Evolutionary conservation across 2,797 vertebrate genomes (phyloP), one percentile per base, ranked within the genome.

Genomic region (Argya squamiceps): DNA sequence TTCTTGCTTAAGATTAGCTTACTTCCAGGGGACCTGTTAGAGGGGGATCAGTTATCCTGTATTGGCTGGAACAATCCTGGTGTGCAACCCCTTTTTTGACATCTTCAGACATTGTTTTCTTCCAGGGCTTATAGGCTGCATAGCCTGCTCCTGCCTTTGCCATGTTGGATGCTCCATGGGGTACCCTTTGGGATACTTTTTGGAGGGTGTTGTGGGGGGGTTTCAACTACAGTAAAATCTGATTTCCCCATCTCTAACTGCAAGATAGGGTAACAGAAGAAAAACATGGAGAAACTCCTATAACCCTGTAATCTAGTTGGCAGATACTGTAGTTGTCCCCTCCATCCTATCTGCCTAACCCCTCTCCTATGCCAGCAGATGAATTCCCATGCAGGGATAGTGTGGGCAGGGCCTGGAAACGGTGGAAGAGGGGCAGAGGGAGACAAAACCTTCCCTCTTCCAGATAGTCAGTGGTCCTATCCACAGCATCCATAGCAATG

Each of bases 101-200:
- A 15, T 73, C 44, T 69, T 73, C 47, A 44, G 47, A 37, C 9
- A 15, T 50, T 17, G 8, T 71, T 86, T 80, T 30, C 30, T 64
- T 81, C 17, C 50, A 58, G 64, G 16, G 46, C 15, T 41, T 46
- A 12, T 11, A 44, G 37, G 37, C 69, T 86, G 41, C 77, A 6
- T 6, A 69, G 16, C 24, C 21, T 9, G 1, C 17, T 71, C 36
- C 83, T 75, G 50, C 37, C 7, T 82, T 89, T 82, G 50, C 2
- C 1, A 23, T 44, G 18, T 73, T 50, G 12, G 11, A 13, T 0
- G 1, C 17, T 77, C 36, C 22, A 15, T 2, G 3, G 16, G 11
- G 30, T 67, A 11, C 8, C 36, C 17, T 44, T 18, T 29, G n/a
- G 52, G 32, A 29, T 32, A 30, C 8, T 58, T 82, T 52, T 37